Conservation (phyloP, 2,888 invertebrate genomes). For the Diarsia dahlii region DNA sequence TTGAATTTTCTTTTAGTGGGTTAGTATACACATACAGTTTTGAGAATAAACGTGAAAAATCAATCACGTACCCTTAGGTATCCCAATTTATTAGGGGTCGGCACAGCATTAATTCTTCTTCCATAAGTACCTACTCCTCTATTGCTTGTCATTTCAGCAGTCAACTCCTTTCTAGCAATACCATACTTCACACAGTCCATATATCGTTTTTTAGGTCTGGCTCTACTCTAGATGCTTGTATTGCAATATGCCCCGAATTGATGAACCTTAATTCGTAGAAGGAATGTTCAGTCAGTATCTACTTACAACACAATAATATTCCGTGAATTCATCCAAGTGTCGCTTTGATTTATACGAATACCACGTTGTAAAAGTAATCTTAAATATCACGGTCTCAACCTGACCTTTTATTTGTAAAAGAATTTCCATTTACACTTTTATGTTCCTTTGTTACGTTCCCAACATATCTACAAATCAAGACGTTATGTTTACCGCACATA, state of each 20-base stretch:
- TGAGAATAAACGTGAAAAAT: no score
- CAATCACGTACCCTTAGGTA: no score
- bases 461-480: conserved; percentile 74
- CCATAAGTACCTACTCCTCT: no score
- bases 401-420: conserved; percentile 75
- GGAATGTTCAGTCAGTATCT: conserved; percentile 13
- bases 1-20: neutral
- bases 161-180: no score
- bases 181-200: no score
- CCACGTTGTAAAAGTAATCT: conserved; percentile 69
- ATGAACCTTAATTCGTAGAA: conserved; percentile 37
- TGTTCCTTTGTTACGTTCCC: conserved; percentile 71
- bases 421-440: conserved; percentile 75
- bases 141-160: no score
- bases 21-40: neutral
- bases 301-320: conserved; percentile 48
- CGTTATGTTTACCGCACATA: conserved; percentile 65
- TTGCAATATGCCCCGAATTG: neutral
- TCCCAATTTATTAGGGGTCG: no score
- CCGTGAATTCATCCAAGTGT: conserved; percentile 55
- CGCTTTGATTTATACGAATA: conserved; percentile 66
- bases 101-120: no score
- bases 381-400: conserved; percentile 75
- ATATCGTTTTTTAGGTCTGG: no score
- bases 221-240: neutral